Percentiles rank a stretch among this genome's conserved stretches.
phyloP scores from a whole-genome alignment of 2,888 invertebrate species.

The Furcula furcula region DNA sequence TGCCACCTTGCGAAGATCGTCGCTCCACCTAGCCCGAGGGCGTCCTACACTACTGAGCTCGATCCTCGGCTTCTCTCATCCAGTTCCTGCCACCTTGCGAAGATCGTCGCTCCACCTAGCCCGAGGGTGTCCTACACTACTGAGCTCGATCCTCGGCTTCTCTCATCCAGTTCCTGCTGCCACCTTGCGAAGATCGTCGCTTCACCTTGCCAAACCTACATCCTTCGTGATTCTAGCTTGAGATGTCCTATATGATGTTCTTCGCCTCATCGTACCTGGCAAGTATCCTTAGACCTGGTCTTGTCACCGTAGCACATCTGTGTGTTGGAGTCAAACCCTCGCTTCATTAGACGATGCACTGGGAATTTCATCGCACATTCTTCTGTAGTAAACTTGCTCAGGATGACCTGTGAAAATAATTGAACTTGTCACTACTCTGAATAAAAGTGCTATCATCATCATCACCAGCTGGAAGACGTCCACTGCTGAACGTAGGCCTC shows the following conservation, averaged over 20 bases:
- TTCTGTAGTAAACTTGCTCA: slow-evolving; percentile 20
- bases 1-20: no score
- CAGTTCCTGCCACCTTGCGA: no score
- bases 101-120: no score
- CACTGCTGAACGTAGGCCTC: no score
- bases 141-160: no score
- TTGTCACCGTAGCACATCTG: slow-evolving; percentile 42
- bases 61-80: no score
- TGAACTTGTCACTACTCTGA: no score
- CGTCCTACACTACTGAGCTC: neutral
- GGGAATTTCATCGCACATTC: slow-evolving; percentile 24
- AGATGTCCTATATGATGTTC: neutral
- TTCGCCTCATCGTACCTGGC: slow-evolving; percentile 26
- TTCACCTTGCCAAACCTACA: no score
- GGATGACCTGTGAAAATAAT: slow-evolving; percentile 27
- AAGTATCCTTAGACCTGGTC: slow-evolving; percentile 29
- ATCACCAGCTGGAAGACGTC: no score
- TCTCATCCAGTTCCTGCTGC: neutral
- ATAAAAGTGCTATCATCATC: neutral
- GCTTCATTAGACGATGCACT: slow-evolving; percentile 6
- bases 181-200: neutral
- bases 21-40: no score
- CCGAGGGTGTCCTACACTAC: no score
- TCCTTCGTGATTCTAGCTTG: no score
- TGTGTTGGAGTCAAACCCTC: slow-evolving; percentile 24